Evolutionary conservation across 2,113 vertebrate species (phyloP).

Genomic region (Melanerpes aurifrons): DNA sequence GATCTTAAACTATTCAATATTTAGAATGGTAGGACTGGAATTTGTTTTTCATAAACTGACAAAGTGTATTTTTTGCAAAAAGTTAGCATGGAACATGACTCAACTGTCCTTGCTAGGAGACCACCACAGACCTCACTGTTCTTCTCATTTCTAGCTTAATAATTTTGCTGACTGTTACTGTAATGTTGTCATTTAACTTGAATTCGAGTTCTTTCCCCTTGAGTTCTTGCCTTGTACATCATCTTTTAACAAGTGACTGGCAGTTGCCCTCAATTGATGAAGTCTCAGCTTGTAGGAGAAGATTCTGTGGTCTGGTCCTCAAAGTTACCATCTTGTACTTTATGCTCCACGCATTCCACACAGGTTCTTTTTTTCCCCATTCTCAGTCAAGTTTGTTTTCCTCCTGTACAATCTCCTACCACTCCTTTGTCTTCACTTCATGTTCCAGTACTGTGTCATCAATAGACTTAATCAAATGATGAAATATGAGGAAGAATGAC

Average conservation of each 20-base stretch:
- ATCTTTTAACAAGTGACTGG: background rate
- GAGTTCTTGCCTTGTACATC: background rate
- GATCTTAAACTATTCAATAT: background rate
- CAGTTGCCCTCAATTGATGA: background rate
- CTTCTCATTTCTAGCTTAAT: background rate
- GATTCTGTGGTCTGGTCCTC: background rate
- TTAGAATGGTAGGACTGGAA: background rate
- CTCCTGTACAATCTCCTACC: background rate
- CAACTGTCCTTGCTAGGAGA: background rate
- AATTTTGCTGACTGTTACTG: background rate
- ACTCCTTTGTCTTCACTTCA: background rate
- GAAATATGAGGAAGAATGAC: background rate
- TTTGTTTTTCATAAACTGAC: background rate
- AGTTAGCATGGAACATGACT: background rate
- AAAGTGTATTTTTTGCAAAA: background rate
- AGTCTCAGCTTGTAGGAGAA: background rate
- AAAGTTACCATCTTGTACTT: background rate
- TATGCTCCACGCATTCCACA: background rate
- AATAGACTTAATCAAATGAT: background rate
- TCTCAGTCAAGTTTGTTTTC: background rate
- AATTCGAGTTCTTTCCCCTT: background rate
- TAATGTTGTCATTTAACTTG: background rate
- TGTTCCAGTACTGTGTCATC: background rate
- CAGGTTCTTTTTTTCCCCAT: background rate
- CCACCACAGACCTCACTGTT: background rate